A percentile compares a stretch with the other conserved stretches of the same genome.
These are phyloP conservation scores for Canis aureus DNA, from an alignment of 2,113 vertebrate genomes.

Conservation along the genomic window DNA sequence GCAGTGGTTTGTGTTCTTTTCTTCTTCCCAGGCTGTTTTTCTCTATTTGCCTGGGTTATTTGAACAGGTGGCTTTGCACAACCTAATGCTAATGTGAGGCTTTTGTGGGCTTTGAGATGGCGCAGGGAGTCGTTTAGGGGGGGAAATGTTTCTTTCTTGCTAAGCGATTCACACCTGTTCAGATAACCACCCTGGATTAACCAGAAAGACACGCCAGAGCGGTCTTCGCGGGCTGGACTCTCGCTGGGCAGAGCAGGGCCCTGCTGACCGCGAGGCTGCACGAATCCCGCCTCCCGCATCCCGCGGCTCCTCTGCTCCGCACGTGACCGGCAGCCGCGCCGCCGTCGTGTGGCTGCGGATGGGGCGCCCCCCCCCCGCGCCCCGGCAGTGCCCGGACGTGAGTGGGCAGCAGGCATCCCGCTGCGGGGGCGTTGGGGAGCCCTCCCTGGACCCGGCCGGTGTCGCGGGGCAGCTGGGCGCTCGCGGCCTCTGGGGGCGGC, in stretches of 20 bases:
- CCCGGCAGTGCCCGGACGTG: too few relatives aligned
- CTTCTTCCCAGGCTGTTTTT: constrained; percentile 56
- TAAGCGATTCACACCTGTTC: constrained; percentile 73
- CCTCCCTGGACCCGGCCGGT: too few relatives aligned
- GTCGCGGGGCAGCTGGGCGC: neutral
- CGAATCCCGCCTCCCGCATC: neutral
- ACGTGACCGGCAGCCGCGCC: neutral
- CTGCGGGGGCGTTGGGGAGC: neutral
- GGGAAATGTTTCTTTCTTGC: constrained; percentile 46
- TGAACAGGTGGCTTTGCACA: constrained; percentile 82
- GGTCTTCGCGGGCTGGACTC: neutral
- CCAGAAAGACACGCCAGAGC: neutral
- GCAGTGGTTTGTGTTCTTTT: constrained; percentile 65
- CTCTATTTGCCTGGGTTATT: constrained; percentile 74
- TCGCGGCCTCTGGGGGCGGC: neutral
- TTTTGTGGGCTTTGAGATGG: constrained; percentile 66
- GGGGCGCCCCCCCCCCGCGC: rapidly evolving
- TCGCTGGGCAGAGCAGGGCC: rapidly evolving
- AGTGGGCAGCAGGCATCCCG: neutral
- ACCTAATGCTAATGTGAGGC: constrained; percentile 60
- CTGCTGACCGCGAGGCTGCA: neutral
- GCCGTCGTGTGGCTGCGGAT: neutral
- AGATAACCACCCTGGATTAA: neutral
- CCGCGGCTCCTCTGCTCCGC: neutral
- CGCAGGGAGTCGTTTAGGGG: neutral